Percentiles rank a stretch among this genome's conserved stretches.
Evolutionary conservation across 2,888 invertebrate species (phyloP).

Genomic region (Troides aeacus): DNA sequence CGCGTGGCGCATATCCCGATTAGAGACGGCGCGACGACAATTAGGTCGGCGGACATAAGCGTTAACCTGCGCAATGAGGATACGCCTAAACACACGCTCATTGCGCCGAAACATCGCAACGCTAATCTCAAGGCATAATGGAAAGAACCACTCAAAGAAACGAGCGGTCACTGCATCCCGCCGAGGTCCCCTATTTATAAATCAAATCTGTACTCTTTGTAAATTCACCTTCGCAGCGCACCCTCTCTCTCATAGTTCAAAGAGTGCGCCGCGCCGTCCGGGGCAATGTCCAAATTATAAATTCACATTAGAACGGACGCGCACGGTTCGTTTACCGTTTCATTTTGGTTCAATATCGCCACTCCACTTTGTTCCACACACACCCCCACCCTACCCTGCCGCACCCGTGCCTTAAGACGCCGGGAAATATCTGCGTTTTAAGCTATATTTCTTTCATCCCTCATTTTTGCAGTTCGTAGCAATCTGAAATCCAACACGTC

Average conservation of each 20-base stretch:
- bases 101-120: conserved; percentile 58
- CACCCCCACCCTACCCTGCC: conserved; percentile 57
- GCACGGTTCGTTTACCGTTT: conserved; percentile 80
- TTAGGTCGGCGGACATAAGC: conserved; percentile 78
- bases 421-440: conserved; percentile 81
- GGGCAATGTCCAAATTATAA: conserved; percentile 80
- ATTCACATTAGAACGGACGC: conserved; percentile 81
- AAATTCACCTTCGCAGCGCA: conserved; percentile 66
- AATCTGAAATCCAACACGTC: conserved; percentile 81
- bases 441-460: conserved; percentile 82
- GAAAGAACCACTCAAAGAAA: conserved; percentile 47
- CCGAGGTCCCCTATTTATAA: conserved; percentile 64
- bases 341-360: conserved; percentile 80
- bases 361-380: conserved; percentile 80
- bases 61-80: conserved; percentile 77
- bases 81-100: conserved; percentile 72
- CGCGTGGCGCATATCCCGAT: conserved; percentile 78
- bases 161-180: conserved; percentile 40
- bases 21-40: conserved; percentile 73
- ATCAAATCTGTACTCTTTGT: conserved; percentile 74
- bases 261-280: conserved; percentile 67
- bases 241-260: conserved; percentile 61
- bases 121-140: conserved; percentile 51
- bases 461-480: conserved; percentile 82
- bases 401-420: conserved; percentile 73